phyloP scores from a whole-genome alignment of 2,888 invertebrate genomes.

The Pheosia gnoma region DNA sequence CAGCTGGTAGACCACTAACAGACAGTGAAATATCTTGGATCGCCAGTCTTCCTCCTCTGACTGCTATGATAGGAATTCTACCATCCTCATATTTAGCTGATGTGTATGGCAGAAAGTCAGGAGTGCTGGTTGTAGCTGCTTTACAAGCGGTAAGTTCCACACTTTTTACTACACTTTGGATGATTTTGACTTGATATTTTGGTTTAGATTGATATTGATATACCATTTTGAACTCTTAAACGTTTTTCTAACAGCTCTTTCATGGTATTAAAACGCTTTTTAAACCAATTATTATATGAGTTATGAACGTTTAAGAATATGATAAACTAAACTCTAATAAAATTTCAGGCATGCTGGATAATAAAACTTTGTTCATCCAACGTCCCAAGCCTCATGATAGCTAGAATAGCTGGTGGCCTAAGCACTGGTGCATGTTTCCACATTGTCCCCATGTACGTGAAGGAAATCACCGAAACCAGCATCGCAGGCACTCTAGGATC shows the following conservation, averaged over 20 bases:
- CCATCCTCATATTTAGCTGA: slow-evolving; percentile 65
- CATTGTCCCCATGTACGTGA: slow-evolving; percentile 62
- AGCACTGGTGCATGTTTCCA: slow-evolving; percentile 63
- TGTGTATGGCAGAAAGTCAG: slow-evolving; percentile 62
- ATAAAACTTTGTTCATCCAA: slow-evolving; percentile 52
- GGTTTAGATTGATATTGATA: too few relatives aligned
- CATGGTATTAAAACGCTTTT: too few relatives aligned
- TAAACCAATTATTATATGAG: too few relatives aligned
- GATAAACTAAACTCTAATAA: neutral
- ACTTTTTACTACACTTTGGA: neutral
- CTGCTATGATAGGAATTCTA: slow-evolving; percentile 62
- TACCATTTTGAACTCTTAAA: neutral
- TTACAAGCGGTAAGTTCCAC: slow-evolving; percentile 27
- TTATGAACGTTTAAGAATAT: too few relatives aligned
- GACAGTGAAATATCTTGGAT: slow-evolving; percentile 62
- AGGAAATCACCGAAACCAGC: slow-evolving; percentile 65
- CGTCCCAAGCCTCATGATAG: slow-evolving; percentile 48
- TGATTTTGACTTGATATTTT: neutral
- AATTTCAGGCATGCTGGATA: slow-evolving; percentile 59
- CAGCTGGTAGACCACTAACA: slow-evolving; percentile 52
- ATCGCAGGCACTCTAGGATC: slow-evolving; percentile 62
- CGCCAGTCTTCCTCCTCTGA: slow-evolving; percentile 63
- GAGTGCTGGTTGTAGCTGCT: slow-evolving; percentile 63
- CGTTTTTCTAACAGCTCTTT: too few relatives aligned
- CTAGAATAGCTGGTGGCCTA: slow-evolving; percentile 55